phyloP scores from a whole-genome alignment of 2,888 invertebrate species.

The Blastobasis lacticolella region DNA sequence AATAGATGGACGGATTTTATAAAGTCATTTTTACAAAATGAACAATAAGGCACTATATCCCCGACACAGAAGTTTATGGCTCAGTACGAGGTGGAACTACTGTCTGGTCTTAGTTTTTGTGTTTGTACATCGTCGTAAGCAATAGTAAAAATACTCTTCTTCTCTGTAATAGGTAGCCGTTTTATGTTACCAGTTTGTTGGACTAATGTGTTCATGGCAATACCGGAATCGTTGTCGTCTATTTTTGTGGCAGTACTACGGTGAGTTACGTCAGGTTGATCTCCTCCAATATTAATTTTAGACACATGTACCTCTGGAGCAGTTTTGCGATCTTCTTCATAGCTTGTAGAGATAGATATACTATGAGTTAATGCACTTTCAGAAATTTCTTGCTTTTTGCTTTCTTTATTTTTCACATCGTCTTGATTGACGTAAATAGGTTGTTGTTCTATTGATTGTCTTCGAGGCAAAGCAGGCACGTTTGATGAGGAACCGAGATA shows the following conservation, averaged over 20 bases:
- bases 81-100: conserved; percentile 81
- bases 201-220: conserved; percentile 78
- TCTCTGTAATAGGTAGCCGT: conserved; percentile 83
- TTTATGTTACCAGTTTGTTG: conserved; percentile 73
- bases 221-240: conserved; percentile 86
- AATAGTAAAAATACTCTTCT: conserved; percentile 94
- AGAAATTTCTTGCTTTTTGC: conserved; percentile 38
- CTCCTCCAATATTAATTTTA: conserved; percentile 66
- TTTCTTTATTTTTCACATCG: conserved; percentile 45
- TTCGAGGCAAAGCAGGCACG: conserved; percentile 44
- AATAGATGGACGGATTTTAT: conserved; percentile 29
- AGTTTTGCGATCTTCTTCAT: conserved; percentile 43
- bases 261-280: conserved; percentile 33
- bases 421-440: conserved; percentile 68
- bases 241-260: conserved; percentile 41
- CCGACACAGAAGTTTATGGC: conserved; percentile 12
- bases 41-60: conserved; percentile 41
- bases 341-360: conserved; percentile 62
- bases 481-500: conserved; percentile 74
- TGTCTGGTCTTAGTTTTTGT: conserved; percentile 85
- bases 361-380: conserved; percentile 62
- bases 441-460: conserved; percentile 49
- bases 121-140: conserved; percentile 94
- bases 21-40: conserved; percentile 17
- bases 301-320: conserved; percentile 74